A percentile compares a stretch with the other conserved stretches of the same genome.
Conservation (phyloP, 2,797 vertebrate species). For the Hippocampus kuda region DNA sequence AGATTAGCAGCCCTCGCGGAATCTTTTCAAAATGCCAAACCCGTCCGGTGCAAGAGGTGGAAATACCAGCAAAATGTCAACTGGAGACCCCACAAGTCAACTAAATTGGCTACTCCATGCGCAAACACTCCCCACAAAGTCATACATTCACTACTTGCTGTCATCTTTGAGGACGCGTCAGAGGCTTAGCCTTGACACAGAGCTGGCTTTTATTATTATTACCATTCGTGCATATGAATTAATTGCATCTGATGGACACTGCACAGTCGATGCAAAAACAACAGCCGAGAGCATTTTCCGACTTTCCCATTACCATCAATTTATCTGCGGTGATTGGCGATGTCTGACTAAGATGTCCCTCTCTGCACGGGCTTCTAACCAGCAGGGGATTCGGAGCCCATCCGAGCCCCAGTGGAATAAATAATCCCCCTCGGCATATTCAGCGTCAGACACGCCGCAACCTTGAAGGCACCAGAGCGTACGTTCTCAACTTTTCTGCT, state of each 20-base stretch:
- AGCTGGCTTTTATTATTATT: background rate
- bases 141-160: background rate
- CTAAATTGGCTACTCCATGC: conserved; percentile 63
- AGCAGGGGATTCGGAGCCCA: conserved; percentile 1
- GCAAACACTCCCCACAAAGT: conserved; percentile 33
- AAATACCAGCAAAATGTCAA: conserved; percentile 74
- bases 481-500: conserved; percentile 2
- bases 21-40: conserved; percentile 72
- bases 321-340: background rate
- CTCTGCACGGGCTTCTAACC: background rate
- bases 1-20: conserved; percentile 62
- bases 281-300: background rate
- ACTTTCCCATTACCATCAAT: background rate
- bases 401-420: background rate
- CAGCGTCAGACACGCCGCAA: conserved; percentile 3
- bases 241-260: background rate
- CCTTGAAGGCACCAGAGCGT: conserved; percentile 1
- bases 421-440: conserved; percentile 3
- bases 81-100: conserved; percentile 64
- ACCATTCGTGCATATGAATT: background rate
- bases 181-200: background rate
- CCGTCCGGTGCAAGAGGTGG: conserved; percentile 56
- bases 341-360: conserved; percentile 1
- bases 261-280: background rate
- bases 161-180: background rate